Percentiles rank a stretch among this genome's conserved stretches.
Conservation (phyloP, 2,113 vertebrate species). For the Rhipidura dahli region DNA sequence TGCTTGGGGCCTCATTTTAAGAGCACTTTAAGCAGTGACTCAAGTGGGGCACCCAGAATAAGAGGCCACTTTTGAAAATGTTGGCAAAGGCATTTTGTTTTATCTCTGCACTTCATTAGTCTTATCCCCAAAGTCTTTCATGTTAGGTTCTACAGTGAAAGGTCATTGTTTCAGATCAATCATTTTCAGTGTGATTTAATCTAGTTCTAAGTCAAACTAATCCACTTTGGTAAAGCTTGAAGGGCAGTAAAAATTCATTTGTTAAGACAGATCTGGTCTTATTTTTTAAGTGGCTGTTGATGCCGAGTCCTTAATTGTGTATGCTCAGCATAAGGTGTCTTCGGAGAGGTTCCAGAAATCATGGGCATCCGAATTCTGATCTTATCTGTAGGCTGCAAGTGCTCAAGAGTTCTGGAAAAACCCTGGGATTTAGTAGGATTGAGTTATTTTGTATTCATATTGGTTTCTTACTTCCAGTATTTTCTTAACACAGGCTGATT, state of each 20-base stretch:
- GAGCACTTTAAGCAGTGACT: not conserved
- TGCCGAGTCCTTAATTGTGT: not conserved
- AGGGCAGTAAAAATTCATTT: not conserved
- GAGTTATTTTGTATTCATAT: too few species aligned
- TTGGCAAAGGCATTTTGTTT: not conserved
- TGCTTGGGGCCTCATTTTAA: not conserved
- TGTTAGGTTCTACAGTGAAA: not conserved
- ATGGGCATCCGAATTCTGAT: not conserved
- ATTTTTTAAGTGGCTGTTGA: not conserved
- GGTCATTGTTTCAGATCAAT: conserved; percentile 20
- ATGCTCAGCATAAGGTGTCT: not conserved
- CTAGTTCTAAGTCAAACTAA: conserved; percentile 3
- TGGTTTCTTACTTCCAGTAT: not conserved
- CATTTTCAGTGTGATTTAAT: conserved; percentile 11
- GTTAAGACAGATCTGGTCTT: not conserved
- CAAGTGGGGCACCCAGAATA: not conserved
- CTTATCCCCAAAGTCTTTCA: conserved; percentile 16
- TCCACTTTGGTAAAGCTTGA: conserved; percentile 26
- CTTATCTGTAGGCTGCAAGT: not conserved
- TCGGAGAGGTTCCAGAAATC: not conserved
- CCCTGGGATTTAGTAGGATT: not conserved
- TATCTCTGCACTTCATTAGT: conserved; percentile 15
- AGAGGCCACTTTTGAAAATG: not conserved
- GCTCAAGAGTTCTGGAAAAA: not conserved
- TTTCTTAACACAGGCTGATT: not conserved